Evolutionary conservation across 64 coral and sea anemone species (phyloP), one percentile per base, ranked within the genome.

Genomic region (Actinia tenebrosa): DNA sequence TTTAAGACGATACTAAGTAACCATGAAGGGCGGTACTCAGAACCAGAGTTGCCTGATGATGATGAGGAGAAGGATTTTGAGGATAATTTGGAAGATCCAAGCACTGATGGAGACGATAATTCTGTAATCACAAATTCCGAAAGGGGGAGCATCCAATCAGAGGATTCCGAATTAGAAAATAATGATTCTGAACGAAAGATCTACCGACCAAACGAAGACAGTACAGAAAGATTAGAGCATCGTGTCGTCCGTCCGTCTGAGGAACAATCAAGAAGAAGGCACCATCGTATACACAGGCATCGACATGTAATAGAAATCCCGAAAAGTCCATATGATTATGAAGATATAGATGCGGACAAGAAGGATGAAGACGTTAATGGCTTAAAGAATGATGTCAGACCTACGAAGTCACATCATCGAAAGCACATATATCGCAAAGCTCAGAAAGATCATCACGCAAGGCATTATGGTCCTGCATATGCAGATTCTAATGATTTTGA

Each of bases 121-220:
- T 14, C 69, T 11, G 69, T 27, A 10, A 15, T 75, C n/a, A 15
- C 25, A 25, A 42, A 75, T 75, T 75, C 26, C 4, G 69, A 75
- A 75, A 43, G 69, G 11, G 69, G 10, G 10, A 75, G 11, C 26
- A 75, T 23, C 10, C 3, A 5, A 20, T 66, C 63, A 66, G 4
- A n/a, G 63, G 63, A 66, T 66, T 66, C 63, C 42, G 77, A 79
- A 18, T 42, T 44, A 79, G 43, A 79, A 44, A 27, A 79, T 42
- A 45, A 20, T 53, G 17, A 53, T 26, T 20, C 27, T 53, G 79
- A 81, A 4, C 43, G 79, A 52, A 22, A 18, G 9, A 75, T 45
- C 27, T 52, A 81, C 43, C 60, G 83, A 85, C 83, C 53, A n/a
- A 10, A 60, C 19, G 83, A 85, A 17, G 83, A 85, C 23, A 64